These are phyloP conservation scores for Frankliniella intonsa DNA, from an alignment of 2,888 invertebrate genomes.

Conservation along the genomic window DNA sequence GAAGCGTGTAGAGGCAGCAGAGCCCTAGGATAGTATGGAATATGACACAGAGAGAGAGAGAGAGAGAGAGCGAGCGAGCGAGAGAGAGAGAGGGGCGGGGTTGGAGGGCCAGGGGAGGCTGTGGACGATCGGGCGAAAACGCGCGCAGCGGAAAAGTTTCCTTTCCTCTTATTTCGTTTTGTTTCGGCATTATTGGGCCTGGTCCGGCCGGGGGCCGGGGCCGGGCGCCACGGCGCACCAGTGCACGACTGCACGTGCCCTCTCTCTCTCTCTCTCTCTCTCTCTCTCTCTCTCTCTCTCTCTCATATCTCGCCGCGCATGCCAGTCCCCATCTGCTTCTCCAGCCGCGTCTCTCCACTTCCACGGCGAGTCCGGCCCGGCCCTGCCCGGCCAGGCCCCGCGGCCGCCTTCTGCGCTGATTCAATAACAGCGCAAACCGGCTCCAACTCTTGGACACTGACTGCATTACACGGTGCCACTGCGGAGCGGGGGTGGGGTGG, in stretches of 20 bases:
- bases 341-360: background rate
- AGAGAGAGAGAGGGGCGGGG: background rate
- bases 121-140: background rate
- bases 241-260: too few relatives aligned
- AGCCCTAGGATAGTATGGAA: too few relatives aligned
- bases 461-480: background rate
- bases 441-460: background rate
- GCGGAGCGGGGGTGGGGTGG: background rate
- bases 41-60: slow-evolving; percentile 1
- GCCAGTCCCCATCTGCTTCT: too few relatives aligned
- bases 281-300: too few relatives aligned
- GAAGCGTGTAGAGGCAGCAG: too few relatives aligned
- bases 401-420: background rate
- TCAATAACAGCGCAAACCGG: background rate
- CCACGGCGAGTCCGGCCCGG: background rate
- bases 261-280: too few relatives aligned
- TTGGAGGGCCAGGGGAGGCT: too few relatives aligned
- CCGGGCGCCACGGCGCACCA: too few relatives aligned
- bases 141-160: background rate
- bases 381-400: background rate
- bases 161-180: background rate
- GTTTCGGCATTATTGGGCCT: too few relatives aligned
- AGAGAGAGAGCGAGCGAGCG: background rate
- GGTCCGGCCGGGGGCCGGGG: too few relatives aligned
- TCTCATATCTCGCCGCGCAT: too few relatives aligned